Base-by-base conservation (phyloP, 1,140 invertebrate species). In the Drosophila sp. region DNA sequence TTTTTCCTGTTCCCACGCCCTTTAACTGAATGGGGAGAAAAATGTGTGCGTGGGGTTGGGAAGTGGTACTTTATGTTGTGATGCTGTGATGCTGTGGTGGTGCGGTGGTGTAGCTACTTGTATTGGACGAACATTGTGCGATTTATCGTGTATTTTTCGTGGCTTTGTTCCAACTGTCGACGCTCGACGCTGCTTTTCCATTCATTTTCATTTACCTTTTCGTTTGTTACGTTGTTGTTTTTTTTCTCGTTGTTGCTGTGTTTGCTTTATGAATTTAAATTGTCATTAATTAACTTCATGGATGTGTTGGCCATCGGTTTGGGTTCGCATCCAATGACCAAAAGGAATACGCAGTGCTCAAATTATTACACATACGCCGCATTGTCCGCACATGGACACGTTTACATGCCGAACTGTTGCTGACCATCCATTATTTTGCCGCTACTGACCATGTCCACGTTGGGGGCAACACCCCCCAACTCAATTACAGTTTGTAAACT, bases 241-340 rank as follows among this genome's bases (percentile, higher is more conserved):
- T 84, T 62, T n/a, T n/a, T n/a, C n/a, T n/a, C n/a, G n/a, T n/a
- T n/a, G n/a, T n/a, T n/a, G n/a, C n/a, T 87, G 79, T 87, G 79
- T 87, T 89, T 87, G 83, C 83, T 89, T 87, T 87, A 87, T 87
- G 83, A 87, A 87, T 87, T 87, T 87, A 89, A 87, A 87, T 87
- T 89, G 83, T 87, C 83, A 87, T 87, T 87, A 87, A 87, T 87
- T 87, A 87, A 87, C 79, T 87, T 69, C 40, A 56, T 63, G 54
- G 65, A 64, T 66, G 41, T 69, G 16, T 29, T 53, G 65, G 21
- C 13, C 38, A 32, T 29, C n/a, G 27, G 27, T 7, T 29, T 32
- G 46, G 25, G 27, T n/a, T 32, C n/a, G 3, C n/a, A n/a, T n/a
- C n/a, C n/a, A 27, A 25, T 38, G 16, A 32, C 16, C 34, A 56